Evolutionary conservation across 2,888 invertebrate species (phyloP), one percentile per base, ranked within the genome.

Genomic region (Pammene aurita): DNA sequence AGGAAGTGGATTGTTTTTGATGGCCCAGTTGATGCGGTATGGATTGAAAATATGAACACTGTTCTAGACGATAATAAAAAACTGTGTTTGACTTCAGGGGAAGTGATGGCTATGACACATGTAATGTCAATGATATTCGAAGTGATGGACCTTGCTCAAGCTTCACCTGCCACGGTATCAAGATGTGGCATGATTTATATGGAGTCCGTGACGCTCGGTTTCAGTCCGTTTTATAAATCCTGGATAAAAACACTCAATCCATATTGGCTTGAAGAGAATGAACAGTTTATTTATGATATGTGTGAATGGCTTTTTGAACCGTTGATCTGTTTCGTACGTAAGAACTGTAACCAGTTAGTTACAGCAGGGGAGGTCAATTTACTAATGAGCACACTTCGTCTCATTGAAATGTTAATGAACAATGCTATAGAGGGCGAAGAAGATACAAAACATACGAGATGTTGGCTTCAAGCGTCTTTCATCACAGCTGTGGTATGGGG

Each of bases 1-100:
- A 93, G 96, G 72, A 98, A 98, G 87, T 98, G 98, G 98, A 94
- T 98, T 52, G 95, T 98, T 64, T 98, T 98, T 84, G 97, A 97
- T 84, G 97, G 97, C 0, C 97, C 97, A 0, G 96, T 97, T 2
- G 97, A 97, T 85, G 96, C 97, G 2, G 95, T 96, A 5, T 97
- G 97, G 97, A 96, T 97, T 75, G 97, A 97, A 90, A 97, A 97
- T 84, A 95, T 97, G 94, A 97, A 97, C 82, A 97, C 97, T 0
- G 97, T 96, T 5, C 89, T 97, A 74, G 97, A 97, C 84, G 97
- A 97, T 77, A 97, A 97, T 84, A 97, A 96, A 87, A 97, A 97
- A 82, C 93, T 97, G 18, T 97, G 97, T 81, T 89, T 97, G 46
- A 96, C 96, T 84, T 97, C 96, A 26, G 97, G 97, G 18, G 97